Evolutionary conservation across 92 coral and sea anemone species (phyloP).

Genomic region (Porites rus): DNA sequence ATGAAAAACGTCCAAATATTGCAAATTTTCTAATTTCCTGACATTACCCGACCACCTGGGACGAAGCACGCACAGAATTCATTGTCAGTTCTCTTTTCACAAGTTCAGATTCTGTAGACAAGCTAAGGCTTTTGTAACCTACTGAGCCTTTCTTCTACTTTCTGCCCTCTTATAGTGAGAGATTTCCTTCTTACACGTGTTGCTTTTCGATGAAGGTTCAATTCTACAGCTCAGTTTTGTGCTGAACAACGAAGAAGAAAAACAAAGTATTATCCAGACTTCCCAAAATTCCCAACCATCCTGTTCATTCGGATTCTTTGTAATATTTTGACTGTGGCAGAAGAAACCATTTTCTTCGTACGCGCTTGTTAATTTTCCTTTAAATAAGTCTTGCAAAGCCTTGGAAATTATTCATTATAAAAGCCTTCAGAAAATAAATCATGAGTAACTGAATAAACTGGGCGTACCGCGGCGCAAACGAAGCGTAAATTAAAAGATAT

Average conservation of each 20-base stretch:
- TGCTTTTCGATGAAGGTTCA: too few species aligned
- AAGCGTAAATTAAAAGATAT: too few species aligned
- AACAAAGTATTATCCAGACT: too few species aligned
- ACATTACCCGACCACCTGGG: constrained; percentile 26
- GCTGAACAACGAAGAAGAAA: neutral
- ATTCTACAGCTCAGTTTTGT: neutral
- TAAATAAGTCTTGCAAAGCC: neutral
- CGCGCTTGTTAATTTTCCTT: neutral
- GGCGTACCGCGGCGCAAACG: too few species aligned
- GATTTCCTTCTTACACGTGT: too few species aligned
- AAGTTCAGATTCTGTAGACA: neutral
- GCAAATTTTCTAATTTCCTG: constrained; percentile 39
- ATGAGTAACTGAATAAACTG: too few species aligned
- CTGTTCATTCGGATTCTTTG: neutral
- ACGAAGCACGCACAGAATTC: constrained; percentile 26
- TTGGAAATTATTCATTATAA: neutral
- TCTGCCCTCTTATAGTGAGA: constrained; percentile 1
- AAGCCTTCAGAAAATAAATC: neutral
- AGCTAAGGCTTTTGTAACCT: neutral
- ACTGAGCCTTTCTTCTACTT: neutral
- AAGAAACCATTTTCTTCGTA: neutral
- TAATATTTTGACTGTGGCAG: neutral
- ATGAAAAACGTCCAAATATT: constrained; percentile 27
- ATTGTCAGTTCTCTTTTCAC: neutral
- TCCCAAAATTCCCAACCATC: too few species aligned